Evolutionary conservation across 2,797 vertebrate species (phyloP), one percentile per base, ranked within the genome.

Genomic region (Falco concolor): DNA sequence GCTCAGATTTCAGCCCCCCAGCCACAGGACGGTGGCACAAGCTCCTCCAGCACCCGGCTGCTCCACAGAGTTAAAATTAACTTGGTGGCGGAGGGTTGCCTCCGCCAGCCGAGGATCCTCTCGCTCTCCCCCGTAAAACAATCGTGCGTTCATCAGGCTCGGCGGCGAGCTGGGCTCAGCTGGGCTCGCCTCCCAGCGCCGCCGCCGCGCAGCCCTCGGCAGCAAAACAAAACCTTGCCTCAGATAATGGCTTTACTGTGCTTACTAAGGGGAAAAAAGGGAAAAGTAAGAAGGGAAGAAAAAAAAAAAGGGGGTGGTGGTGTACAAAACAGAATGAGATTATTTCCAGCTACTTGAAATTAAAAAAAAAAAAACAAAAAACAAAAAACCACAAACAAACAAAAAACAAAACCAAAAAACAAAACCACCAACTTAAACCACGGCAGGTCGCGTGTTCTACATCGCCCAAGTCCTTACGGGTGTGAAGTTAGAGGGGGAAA

Each of bases 31-130:
- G 80, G 84, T 47, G 82, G 25, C 25, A 56, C 14, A 11, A 87
- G 56, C 73, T 32, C 9, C 54, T 42, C 38, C 75, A 32, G 60
- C 60, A 22, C 73, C 47, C 57, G 53, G 56, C 10, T 23, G 61
- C 65, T 38, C n/a, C 63, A 7, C 63, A 10, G 61, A 92, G 80
- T 73, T 73, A 76, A 92, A 30, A 30, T 90, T 80, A 93, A 89
- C 93, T 70, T 1, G 65, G 52, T 24, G 56, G 30, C 49, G 67
- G 50, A 92, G 78, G 45, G 78, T 78, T n/a, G 69, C 24, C 74
- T 44, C 44, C 42, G 8, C 36, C 59, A 32, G 84, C 1, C 42
- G 57, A 22, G 69, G 76, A 86, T 80, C 68, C 61, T 92, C 44
- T 8, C 44, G 18, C 44, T 9, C 44, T 44, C 70, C 86, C 86